Conservation (phyloP, 2,113 vertebrate species). For the Psammodynastes pulverulentus region DNA sequence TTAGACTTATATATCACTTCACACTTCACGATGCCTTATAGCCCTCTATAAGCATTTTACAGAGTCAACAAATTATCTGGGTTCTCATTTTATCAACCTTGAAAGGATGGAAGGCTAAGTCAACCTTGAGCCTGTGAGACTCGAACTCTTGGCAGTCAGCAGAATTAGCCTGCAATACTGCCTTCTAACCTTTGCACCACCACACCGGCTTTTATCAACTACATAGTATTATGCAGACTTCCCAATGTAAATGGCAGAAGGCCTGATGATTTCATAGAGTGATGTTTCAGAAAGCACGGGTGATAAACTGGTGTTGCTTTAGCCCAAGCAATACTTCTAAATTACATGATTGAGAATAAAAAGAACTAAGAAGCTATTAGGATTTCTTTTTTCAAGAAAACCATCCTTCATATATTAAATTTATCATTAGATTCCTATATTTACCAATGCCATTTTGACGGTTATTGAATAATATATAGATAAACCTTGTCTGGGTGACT, state of each 20-base stretch:
- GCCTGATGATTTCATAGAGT: neutral
- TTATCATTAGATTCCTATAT: neutral
- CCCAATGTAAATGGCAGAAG: neutral
- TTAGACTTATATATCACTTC: too few relatives aligned
- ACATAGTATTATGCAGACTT: neutral
- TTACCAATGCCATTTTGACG: neutral
- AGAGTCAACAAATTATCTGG: too few relatives aligned
- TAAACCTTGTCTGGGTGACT: neutral
- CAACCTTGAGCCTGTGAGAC: neutral
- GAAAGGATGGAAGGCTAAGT: too few relatives aligned
- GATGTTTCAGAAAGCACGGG: constrained; percentile 15
- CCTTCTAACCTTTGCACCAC: neutral
- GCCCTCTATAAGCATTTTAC: too few relatives aligned
- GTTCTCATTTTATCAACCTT: too few relatives aligned
- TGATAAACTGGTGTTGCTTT: neutral
- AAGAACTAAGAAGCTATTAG: neutral
- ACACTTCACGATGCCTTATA: too few relatives aligned
- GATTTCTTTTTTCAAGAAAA: neutral
- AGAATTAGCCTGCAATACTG: neutral
- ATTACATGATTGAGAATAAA: neutral
- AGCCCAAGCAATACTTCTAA: neutral
- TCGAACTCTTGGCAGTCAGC: neutral
- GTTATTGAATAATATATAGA: neutral
- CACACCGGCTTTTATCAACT: neutral
- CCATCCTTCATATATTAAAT: neutral